These are phyloP conservation scores for Gymnodraco acuticeps DNA, from an alignment of 2,797 vertebrate species.

Conservation along the genomic window DNA sequence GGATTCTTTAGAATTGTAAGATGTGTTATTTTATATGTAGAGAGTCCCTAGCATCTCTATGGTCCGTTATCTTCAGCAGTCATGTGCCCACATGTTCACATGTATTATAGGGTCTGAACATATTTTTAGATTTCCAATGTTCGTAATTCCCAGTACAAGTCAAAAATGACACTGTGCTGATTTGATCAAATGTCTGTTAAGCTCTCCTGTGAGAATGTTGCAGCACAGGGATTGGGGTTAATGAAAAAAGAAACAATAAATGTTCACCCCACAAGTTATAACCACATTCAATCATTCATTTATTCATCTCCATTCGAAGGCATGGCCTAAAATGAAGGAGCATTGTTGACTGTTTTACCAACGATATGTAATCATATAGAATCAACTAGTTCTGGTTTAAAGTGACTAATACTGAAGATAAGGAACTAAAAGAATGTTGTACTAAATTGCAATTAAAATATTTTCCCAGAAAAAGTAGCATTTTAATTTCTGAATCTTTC, in stretches of 20 bases:
- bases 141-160: slow-evolving; percentile 11
- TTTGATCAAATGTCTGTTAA: neutral
- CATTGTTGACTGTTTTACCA: too few species aligned
- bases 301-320: too few species aligned
- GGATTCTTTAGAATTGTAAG: slow-evolving; percentile 29
- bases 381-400: too few species aligned
- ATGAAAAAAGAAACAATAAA: slow-evolving; percentile 12
- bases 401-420: too few species aligned
- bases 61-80: neutral
- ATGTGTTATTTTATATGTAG: neutral
- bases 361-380: too few species aligned
- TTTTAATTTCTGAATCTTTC: too few species aligned
- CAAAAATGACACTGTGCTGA: slow-evolving; percentile 3
- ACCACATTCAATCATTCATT: neutral
- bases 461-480: too few species aligned
- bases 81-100: neutral
- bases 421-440: too few species aligned
- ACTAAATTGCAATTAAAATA: too few species aligned
- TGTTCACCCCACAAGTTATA: neutral
- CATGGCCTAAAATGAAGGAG: too few species aligned
- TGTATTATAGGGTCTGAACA: slow-evolving; percentile 10
- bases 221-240: slow-evolving; percentile 1
- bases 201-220: neutral
- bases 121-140: neutral
- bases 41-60: neutral